A percentile compares a stretch with the other conserved stretches of the same genome.
These are phyloP conservation scores for Phrynocephalus guinanensis DNA, from an alignment of 2,797 vertebrate species.

Conservation along the genomic window DNA sequence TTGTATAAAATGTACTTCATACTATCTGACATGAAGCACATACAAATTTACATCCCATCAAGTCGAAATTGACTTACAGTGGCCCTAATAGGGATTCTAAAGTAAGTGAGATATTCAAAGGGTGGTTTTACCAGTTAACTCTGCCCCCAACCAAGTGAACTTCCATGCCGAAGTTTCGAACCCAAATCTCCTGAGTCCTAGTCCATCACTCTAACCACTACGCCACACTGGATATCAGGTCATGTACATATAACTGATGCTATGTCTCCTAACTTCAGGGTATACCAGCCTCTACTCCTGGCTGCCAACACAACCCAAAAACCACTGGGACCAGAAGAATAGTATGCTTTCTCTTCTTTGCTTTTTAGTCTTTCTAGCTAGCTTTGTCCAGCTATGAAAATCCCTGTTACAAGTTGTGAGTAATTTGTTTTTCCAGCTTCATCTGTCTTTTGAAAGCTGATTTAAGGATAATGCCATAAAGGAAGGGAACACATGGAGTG, in stretches of 20 bases:
- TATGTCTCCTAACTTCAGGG: not conserved
- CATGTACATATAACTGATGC: not conserved
- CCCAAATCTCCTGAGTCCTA: no score
- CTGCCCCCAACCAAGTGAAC: no score
- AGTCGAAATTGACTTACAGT: no score
- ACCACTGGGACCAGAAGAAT: not conserved
- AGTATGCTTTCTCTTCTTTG: not conserved
- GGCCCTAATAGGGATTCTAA: no score
- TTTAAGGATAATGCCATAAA: slow-evolving; percentile 33
- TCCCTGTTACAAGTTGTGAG: not conserved
- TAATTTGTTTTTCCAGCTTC: slow-evolving; percentile 5
- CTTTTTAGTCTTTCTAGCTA: not conserved
- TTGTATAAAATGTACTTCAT: not conserved
- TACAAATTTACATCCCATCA: no score
- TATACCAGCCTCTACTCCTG: not conserved
- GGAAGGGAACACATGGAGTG: slow-evolving; percentile 22
- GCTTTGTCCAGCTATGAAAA: not conserved
- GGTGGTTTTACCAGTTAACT: no score
- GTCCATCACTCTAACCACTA: no score
- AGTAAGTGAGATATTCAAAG: no score
- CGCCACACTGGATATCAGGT: no score
- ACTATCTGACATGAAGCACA: not conserved
- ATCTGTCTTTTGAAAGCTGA: slow-evolving; percentile 28
- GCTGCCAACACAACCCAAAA: not conserved
- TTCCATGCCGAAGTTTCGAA: no score